These are phyloP conservation scores for Cerceris rybyensis DNA, from an alignment of 2,888 invertebrate genomes.

Conservation along the genomic window DNA sequence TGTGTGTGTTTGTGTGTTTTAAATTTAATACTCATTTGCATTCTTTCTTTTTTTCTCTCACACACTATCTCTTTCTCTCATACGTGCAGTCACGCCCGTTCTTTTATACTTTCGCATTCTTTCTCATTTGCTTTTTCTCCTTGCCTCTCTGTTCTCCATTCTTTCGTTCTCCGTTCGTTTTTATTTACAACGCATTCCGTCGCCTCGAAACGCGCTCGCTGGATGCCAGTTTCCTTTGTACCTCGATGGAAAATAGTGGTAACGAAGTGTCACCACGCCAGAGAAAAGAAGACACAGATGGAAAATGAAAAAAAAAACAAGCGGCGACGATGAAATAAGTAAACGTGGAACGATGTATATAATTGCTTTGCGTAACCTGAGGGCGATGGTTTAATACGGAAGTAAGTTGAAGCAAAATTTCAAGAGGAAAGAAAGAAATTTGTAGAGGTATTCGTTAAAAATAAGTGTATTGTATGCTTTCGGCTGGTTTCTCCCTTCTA, in stretches of 20 bases:
- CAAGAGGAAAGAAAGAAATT: no score
- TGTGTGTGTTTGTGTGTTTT: constrained; percentile 1
- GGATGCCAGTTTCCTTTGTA: constrained; percentile 29
- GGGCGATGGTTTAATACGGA: no score
- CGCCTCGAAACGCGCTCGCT: constrained; percentile 30
- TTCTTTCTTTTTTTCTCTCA: background rate
- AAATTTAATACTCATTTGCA: constrained; percentile 14
- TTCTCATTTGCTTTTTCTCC: constrained; percentile 1
- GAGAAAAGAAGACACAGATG: background rate
- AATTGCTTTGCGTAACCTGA: no score
- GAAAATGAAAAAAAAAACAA: background rate
- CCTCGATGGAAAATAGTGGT: constrained; percentile 2
- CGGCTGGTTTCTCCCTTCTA: no score
- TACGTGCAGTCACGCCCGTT: background rate
- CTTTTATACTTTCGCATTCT: background rate
- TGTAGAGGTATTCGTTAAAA: no score
- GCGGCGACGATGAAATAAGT: no score
- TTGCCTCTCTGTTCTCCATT: constrained; percentile 26
- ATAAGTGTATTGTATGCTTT: no score
- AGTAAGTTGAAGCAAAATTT: no score
- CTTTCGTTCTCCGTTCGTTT: constrained; percentile 20
- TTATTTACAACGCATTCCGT: constrained; percentile 52
- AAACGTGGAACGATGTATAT: no score
- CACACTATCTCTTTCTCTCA: constrained; percentile 7
- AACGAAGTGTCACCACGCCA: no score